Percentiles rank a stretch among this genome's conserved stretches.
These are phyloP conservation scores for Aphaenogaster ashmeadi DNA, from an alignment of 1,140 invertebrate species.

Conservation along the genomic window DNA sequence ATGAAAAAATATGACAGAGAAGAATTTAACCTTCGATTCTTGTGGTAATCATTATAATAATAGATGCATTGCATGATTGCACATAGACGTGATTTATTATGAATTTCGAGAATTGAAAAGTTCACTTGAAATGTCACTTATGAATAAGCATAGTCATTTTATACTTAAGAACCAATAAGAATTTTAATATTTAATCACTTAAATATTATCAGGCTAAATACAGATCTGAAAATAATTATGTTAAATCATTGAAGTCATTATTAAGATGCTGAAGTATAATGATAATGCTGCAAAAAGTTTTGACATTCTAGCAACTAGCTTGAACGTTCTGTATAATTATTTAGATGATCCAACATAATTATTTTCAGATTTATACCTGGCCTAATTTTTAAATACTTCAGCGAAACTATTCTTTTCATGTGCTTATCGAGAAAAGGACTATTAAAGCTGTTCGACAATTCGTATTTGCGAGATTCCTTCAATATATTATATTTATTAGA, in stretches of 20 bases:
- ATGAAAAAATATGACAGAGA: neutral
- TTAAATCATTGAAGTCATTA: too few relatives aligned
- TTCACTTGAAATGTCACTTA: neutral
- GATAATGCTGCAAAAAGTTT: too few relatives aligned
- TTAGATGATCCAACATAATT: too few relatives aligned
- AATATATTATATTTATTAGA: neutral
- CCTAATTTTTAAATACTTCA: too few relatives aligned
- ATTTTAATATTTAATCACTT: neutral
- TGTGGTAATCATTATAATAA: neutral
- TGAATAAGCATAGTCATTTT: neutral
- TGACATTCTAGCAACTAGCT: too few relatives aligned
- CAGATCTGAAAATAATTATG: too few relatives aligned
- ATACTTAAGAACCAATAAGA: neutral
- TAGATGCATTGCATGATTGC: neutral
- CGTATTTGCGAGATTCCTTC: constrained; percentile 14
- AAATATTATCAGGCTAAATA: neutral
- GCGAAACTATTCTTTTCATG: neutral
- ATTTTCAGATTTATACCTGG: too few relatives aligned
- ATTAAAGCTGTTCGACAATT: neutral
- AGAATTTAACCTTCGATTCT: neutral
- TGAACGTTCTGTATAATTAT: too few relatives aligned
- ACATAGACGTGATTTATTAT: neutral
- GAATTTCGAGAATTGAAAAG: neutral
- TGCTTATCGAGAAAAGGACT: neutral
- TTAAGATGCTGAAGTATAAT: too few relatives aligned